Percentiles rank a stretch among this genome's conserved stretches.
These are phyloP conservation scores for Struthio camelus DNA, from an alignment of 2,113 vertebrate genomes.

Conservation along the genomic window DNA sequence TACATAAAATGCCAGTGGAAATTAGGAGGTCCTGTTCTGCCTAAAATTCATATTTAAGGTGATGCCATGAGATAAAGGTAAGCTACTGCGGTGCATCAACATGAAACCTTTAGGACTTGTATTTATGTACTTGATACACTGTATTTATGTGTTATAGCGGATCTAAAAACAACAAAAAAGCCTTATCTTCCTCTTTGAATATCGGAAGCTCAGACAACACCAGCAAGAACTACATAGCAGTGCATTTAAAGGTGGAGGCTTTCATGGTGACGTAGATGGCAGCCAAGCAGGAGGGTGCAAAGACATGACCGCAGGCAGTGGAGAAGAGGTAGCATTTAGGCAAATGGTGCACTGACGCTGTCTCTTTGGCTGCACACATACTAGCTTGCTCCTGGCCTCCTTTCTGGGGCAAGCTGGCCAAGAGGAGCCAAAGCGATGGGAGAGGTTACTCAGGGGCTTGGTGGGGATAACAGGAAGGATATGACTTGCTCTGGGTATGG, in stretches of 20 bases:
- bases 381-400: background rate
- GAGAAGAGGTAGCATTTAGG: background rate
- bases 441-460: fast-evolving
- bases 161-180: background rate
- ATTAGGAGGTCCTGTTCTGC: background rate
- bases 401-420: background rate
- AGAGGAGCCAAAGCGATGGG: background rate
- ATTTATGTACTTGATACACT: background rate
- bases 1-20: background rate
- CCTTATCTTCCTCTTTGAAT: background rate
- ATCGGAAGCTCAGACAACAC: background rate
- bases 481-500: background rate
- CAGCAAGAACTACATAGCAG: background rate
- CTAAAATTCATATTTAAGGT: background rate
- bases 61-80: background rate
- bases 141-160: background rate
- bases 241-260: background rate
- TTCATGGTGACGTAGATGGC: background rate
- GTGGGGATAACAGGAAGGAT: background rate
- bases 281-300: background rate
- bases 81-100: background rate
- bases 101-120: background rate
- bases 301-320: background rate
- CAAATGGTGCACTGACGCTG: background rate
- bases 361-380: background rate